Conservation (phyloP, 2,113 vertebrate genomes). For the Polyodon spathula region DNA sequence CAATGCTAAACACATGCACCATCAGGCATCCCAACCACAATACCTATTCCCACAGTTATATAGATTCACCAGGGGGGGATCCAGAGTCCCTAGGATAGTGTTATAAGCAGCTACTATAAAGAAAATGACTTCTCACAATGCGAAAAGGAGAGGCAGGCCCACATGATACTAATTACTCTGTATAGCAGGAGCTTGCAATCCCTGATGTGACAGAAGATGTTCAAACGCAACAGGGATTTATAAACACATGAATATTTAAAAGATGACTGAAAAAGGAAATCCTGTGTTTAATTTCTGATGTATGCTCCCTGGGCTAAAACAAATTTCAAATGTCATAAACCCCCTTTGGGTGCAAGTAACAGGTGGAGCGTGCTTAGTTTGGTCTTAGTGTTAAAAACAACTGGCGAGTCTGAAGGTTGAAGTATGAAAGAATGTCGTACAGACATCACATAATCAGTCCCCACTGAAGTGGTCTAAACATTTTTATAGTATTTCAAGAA, state of each 20-base stretch:
- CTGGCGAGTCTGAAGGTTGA: no score
- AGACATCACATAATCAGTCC: no score
- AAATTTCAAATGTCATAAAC: no score
- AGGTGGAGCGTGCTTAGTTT: no score
- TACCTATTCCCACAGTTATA: neutral
- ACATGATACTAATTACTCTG: slow-evolving; percentile 35
- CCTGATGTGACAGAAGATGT: slow-evolving; percentile 17
- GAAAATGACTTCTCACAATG: neutral
- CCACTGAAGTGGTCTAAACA: no score
- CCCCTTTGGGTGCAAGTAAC: no score
- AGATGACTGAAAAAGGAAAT: slow-evolving; percentile 6
- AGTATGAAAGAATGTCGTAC: no score
- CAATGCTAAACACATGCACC: neutral
- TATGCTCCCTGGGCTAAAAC: no score
- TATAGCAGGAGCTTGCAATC: slow-evolving; percentile 23
- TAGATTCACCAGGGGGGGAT: neutral
- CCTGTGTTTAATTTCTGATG: neutral
- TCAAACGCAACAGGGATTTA: slow-evolving; percentile 3
- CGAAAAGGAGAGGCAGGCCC: slow-evolving; percentile 1
- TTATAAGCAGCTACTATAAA: neutral
- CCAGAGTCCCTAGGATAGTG: neutral
- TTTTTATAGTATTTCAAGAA: no score
- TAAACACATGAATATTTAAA: slow-evolving; percentile 18
- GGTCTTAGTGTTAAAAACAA: no score
- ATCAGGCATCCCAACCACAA: neutral